Evolutionary conservation across 2,888 invertebrate species (phyloP).

Genomic region (Rapana venosa): DNA sequence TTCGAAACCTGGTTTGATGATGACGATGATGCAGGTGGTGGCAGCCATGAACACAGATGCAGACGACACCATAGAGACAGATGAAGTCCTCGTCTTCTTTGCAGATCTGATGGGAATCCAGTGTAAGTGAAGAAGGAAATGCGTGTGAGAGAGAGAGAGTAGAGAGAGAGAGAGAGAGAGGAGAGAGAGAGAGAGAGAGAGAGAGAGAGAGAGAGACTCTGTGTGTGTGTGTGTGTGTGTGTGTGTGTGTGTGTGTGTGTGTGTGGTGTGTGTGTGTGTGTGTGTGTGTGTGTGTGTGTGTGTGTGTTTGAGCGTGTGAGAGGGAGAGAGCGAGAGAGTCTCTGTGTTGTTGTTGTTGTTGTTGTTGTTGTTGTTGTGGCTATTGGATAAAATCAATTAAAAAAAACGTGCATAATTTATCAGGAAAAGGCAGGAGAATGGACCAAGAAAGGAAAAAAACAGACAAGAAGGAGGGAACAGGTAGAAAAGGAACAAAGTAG

Average conservation of each 20-base stretch:
- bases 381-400: too few relatives aligned
- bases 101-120: slow-evolving; percentile 24
- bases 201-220: too few relatives aligned
- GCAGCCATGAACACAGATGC: not conserved
- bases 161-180: too few relatives aligned
- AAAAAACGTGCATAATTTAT: too few relatives aligned
- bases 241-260: not conserved
- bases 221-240: too few relatives aligned
- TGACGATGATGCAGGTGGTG: not conserved
- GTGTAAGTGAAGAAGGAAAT: slow-evolving; percentile 15
- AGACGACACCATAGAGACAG: not conserved
- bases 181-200: too few relatives aligned
- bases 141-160: too few relatives aligned
- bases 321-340: not conserved
- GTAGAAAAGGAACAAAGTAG: too few relatives aligned
- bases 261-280: not conserved
- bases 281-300: not conserved
- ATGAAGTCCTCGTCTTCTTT: slow-evolving; percentile 21
- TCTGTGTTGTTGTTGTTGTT: not conserved
- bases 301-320: not conserved
- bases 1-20: too few relatives aligned
- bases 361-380: not conserved
- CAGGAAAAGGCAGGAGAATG: too few relatives aligned
- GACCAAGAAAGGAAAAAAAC: too few relatives aligned
- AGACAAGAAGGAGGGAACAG: too few relatives aligned